Evolutionary conservation across 2,888 invertebrate species (phyloP), one percentile per base, ranked within the genome.

Genomic region (Eueremaeus valkanovi): DNA sequence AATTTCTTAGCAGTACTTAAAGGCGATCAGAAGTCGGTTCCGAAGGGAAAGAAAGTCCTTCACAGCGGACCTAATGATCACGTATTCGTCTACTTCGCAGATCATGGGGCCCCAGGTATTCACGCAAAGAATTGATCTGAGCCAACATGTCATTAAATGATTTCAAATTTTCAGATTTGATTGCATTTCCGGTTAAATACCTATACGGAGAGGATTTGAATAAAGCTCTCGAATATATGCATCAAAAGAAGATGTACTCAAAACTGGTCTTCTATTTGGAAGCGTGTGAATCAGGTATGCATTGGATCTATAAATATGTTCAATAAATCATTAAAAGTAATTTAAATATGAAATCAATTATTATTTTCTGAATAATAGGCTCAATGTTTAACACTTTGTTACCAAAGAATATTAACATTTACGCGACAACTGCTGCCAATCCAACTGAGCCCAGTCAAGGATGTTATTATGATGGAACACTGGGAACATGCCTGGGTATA

Each of bases 51-150:
- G 63, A 63, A 74, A 42, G 74, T 74, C 1, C 21, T 74, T 3
- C 42, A 74, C 29, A 61, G 87, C 82, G 61, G 61, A 11, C 31
- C 85, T 11, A 83, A 86, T 78, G 88, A 88, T 81, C 84, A 85
- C 78, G 82, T 88, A 24, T 88, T 88, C 82, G 84, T 88, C 66
- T 87, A 87, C 82, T 88, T 88, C 83, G 86, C 85, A 31, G 88
- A 88, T 80, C 88, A 88, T 80, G 88, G 88, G 63, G 87, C 85
- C 21, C 84, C 86, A 13, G 87, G 87, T 18, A 79, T 88, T 40
- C 31, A 8, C 9, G 1, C 24, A 55, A 21, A 9, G 6, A 16
- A 21, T 6, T 45, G 2, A 21, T 51, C 21, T 51, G 8, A 49
- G 3, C 11, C 49, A 49, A 6, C 21, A n/a, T n/a, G 11, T 58